phyloP scores from a whole-genome alignment of 2,888 invertebrate species.

The Acleris literana region DNA sequence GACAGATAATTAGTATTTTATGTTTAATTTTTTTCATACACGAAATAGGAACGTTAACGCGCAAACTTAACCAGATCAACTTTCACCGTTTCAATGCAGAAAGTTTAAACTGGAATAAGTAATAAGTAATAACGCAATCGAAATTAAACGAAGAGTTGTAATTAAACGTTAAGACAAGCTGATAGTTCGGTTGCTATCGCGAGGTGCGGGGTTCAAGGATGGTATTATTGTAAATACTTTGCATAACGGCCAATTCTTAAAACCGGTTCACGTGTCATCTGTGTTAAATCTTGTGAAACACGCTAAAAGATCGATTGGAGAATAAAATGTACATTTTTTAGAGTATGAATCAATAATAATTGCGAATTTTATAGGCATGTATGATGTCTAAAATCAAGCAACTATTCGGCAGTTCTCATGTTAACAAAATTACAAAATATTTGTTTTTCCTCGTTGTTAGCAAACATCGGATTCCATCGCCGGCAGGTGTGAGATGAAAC shows the following conservation, averaged over 20 bases:
- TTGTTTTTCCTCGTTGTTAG: conserved; percentile 2
- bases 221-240: conserved; percentile 4
- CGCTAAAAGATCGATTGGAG: too few relatives aligned
- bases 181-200: conserved; percentile 18
- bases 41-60: neutral
- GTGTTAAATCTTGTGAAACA: too few relatives aligned
- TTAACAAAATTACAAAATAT: too few relatives aligned
- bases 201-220: conserved; percentile 26
- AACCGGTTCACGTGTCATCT: neutral
- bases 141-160: conserved; percentile 12
- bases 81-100: conserved; percentile 8
- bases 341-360: neutral
- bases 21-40: too few relatives aligned
- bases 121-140: conserved; percentile 12
- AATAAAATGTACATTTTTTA: too few relatives aligned
- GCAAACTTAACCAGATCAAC: neutral
- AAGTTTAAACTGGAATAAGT: neutral
- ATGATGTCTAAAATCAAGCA: neutral
- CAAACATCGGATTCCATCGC: conserved; percentile 23
- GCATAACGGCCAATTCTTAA: neutral
- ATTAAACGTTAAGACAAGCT: conserved; percentile 20
- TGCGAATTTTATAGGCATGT: neutral
- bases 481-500: conserved; percentile 27
- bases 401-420: neutral
- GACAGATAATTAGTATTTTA: too few relatives aligned